A percentile compares a stretch with the other conserved stretches of the same genome.
phyloP scores from a whole-genome alignment of 2,797 vertebrate species.

The Gobionotothen gibberifrons region DNA sequence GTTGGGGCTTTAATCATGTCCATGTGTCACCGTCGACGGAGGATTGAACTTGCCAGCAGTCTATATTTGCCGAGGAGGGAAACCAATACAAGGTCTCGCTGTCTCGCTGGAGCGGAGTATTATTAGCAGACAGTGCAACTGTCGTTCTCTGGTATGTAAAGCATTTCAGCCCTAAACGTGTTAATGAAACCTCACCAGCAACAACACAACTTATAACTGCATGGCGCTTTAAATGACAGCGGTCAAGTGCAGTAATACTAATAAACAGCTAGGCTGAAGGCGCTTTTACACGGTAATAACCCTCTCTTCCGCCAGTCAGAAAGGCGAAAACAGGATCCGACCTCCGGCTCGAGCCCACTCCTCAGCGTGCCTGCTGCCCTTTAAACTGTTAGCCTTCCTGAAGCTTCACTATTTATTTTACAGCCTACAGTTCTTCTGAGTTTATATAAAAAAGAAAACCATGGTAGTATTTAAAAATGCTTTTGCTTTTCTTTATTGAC shows the following conservation, averaged over 20 bases:
- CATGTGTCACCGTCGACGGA: conserved; percentile 69
- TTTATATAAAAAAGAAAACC: not conserved
- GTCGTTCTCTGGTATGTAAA: conserved; percentile 86
- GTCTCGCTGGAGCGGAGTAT: conserved; percentile 82
- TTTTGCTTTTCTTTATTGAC: conserved; percentile 23
- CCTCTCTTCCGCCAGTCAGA: conserved; percentile 72
- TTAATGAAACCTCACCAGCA: conserved; percentile 45
- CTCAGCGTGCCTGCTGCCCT: conserved; percentile 67
- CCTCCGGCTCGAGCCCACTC: conserved; percentile 64
- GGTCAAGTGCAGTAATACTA: conserved; percentile 75
- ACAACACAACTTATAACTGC: not conserved
- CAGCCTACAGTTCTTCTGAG: not conserved
- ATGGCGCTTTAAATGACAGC: conserved; percentile 48
- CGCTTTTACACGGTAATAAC: conserved; percentile 74
- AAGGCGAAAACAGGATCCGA: conserved; percentile 77
- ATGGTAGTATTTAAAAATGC: not conserved
- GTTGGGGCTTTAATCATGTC: conserved; percentile 59
- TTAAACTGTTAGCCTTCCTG: conserved; percentile 67
- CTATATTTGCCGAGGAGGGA: conserved; percentile 80
- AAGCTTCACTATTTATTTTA: conserved; percentile 32
- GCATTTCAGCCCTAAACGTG: conserved; percentile 79
- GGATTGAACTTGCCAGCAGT: conserved; percentile 69
- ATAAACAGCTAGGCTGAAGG: conserved; percentile 51
- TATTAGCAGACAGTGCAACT: conserved; percentile 86
- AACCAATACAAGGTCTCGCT: conserved; percentile 80